A percentile compares a stretch with the other conserved stretches of the same genome.
phyloP scores from a whole-genome alignment of 2,797 vertebrate species.

The Coluber constrictor region DNA sequence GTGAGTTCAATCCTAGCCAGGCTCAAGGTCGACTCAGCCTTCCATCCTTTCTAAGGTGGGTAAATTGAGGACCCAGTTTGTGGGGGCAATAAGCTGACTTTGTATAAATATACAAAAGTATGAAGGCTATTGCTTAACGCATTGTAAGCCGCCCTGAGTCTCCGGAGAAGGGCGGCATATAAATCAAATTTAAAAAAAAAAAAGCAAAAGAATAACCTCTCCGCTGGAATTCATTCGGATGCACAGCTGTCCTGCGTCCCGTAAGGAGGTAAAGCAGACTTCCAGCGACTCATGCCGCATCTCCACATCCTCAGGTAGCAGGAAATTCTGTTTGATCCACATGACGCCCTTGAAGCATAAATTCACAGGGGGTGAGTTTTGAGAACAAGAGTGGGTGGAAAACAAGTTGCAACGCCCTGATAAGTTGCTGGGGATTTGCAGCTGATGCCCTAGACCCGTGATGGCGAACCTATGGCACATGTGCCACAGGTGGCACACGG shows the following conservation, averaged over 20 bases:
- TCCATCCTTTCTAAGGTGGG: no score
- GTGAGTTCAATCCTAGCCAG: no score
- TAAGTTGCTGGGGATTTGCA: neutral
- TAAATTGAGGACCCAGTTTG: no score
- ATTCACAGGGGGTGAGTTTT: neutral
- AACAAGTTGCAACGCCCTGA: neutral
- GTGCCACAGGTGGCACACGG: no score
- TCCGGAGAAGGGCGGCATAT: no score
- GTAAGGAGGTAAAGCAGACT: slow-evolving; percentile 85
- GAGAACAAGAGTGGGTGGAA: neutral
- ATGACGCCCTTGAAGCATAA: slow-evolving; percentile 79
- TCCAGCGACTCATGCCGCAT: slow-evolving; percentile 75
- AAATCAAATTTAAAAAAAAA: no score
- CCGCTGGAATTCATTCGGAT: slow-evolving; percentile 84
- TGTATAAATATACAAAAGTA: no score
- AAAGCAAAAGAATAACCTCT: slow-evolving; percentile 67
- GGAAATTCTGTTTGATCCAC: slow-evolving; percentile 96
- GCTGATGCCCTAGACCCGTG: neutral
- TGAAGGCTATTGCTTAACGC: no score
- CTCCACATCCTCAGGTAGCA: slow-evolving; percentile 85
- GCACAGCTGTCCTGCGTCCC: slow-evolving; percentile 81
- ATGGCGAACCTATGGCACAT: no score
- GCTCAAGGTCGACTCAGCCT: no score
- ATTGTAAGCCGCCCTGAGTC: no score
- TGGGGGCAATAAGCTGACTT: no score